phyloP scores from a whole-genome alignment of 2,113 vertebrate species.

The Phocoena sinus region DNA sequence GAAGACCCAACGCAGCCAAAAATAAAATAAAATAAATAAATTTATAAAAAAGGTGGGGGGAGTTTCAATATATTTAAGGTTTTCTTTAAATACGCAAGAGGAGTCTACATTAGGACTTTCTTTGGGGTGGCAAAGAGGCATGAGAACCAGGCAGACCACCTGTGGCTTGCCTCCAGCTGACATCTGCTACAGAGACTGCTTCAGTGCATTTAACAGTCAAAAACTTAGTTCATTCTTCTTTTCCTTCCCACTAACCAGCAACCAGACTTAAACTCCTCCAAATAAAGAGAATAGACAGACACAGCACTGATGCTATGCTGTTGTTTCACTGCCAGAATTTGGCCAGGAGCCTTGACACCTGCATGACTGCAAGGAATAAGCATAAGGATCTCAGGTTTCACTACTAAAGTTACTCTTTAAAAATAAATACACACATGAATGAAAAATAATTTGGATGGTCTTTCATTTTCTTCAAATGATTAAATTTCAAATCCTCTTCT shows the following conservation, averaged over 20 bases:
- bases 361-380: constrained; percentile 10
- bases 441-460: constrained; percentile 46
- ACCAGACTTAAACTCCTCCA: neutral
- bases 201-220: neutral
- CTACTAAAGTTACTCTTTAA: constrained; percentile 55
- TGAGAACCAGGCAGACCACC: neutral
- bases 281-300: neutral
- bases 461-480: constrained; percentile 56
- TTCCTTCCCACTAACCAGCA: neutral
- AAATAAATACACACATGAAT: constrained; percentile 40
- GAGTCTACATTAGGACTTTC: neutral
- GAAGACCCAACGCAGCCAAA: no score
- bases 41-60: no score
- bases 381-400: constrained; percentile 13
- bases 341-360: constrained; percentile 45
- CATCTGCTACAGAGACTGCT: neutral
- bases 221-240: neutral
- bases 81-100: neutral
- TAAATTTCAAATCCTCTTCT: constrained; percentile 55
- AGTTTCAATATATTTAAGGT: neutral
- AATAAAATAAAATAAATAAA: no score
- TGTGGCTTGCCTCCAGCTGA: neutral
- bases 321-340: constrained; percentile 1
- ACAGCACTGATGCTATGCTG: neutral
- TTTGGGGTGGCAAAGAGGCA: neutral